Base-by-base conservation (phyloP, 2,888 invertebrate genomes). In the Eristalis tenax region DNA sequence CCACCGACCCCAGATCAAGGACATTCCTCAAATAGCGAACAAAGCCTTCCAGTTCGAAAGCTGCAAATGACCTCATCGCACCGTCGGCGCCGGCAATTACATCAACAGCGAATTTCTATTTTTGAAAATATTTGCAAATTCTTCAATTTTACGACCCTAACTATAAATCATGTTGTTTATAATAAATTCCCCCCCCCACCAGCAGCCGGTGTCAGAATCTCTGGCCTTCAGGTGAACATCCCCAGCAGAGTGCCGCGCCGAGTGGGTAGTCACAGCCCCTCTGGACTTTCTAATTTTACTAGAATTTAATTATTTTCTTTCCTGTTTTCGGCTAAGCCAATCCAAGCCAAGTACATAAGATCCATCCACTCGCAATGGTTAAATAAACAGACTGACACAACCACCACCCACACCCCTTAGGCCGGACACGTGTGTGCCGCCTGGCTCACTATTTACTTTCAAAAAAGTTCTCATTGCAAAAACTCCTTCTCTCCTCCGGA, bases 111-210 rank as follows among this genome's bases (percentile, higher is more conserved):
- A 66, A 43, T 43, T 43, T n/a, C 26, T 66, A 26, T 26, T 43
- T 66, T 26, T 26, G n/a, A 43, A 28, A 66, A 8, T n/a, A 43
- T 66, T 66, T 66, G n/a, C 26, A 26, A 66, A 43, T 66, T 43
- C n/a, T 28, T 43, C 23, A 66, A 26, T 40, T 66, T 66, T 40
- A 66, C 65, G 65, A 43, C 15, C 66, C n/a, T 68, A 28, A 28
- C 50, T 28, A 68, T 68, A 68, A 68, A 68, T 68, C 43, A 28
- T 28, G 28, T 68, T 68, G 66, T 68, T 40, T 50, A 50, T 28
- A 50, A 68, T 68, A 43, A 68, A 50, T 28, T n/a, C n/a, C 1
- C 18, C 50, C 18, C 50, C 18, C 18, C n/a, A 5, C 8, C 2
- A n/a, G n/a, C n/a, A n/a, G n/a, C 18, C 50, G 50, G n/a, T 8